Evolutionary conservation across 1,140 invertebrate genomes (phyloP), one percentile per base, ranked within the genome.

Genomic region (Geopemphigus sp.): DNA sequence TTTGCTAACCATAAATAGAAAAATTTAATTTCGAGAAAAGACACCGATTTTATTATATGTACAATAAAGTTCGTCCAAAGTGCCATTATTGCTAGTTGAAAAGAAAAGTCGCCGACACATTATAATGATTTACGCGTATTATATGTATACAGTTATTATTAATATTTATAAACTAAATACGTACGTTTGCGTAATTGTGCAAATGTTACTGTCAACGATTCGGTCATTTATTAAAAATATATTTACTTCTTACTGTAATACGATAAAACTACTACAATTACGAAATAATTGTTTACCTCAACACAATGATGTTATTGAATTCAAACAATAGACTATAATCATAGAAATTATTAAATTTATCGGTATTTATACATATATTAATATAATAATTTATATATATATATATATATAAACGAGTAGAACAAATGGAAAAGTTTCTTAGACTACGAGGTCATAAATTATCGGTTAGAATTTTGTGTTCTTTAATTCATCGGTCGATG

Each of bases 401-500:
- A 32, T 19, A 19, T 32, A 14, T 50, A 50, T 19, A 39, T 24
- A 47, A n/a, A 22, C 1, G 32, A 47, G 56, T 56, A 14, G 15
- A 76, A 76, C 73, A 76, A 76, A 76, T 47, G 32, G 73, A 76
- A 76, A 76, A 76, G 73, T 76, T 76, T 74, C 22, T 22, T 59
- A 2, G 0, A 59, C 39, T 57, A 15, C 56, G 19, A 12, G 39
- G 56, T 24, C 54, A 76, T 76, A 57, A 76, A 76, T 76, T 61
- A 59, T n/a, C n/a, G 45, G n/a, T 24, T 45, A 76, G 73, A 76
- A 76, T 76, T 57, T 59, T 61, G 56, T 2, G 56, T 57, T 61
- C 73, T 39, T 76, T 76, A 76, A 57, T 61, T 76, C 32, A 24
- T 45, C 54, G 73, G 24, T 59, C 50, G 73, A 5, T 59, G 24